Evolutionary conservation across 2,888 invertebrate species (phyloP), one percentile per base, ranked within the genome.

Genomic region (Homarus gammarus): DNA sequence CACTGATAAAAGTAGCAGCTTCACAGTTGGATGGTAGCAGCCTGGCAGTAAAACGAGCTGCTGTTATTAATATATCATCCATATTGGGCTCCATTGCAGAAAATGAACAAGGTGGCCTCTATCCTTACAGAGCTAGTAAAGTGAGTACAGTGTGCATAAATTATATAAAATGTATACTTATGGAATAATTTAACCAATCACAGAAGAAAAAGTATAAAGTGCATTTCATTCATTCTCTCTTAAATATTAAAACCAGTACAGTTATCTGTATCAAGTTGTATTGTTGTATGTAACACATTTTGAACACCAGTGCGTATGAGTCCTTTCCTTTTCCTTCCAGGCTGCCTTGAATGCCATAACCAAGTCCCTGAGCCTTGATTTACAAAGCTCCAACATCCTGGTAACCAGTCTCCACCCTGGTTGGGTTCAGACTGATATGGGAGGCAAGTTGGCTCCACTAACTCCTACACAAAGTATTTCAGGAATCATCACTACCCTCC

Each of bases 371-470:
- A 96, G 97, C 93, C 93, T 96, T 8, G 98, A 98, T 94, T 94
- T 98, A 91, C 96, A 96, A 93, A 95, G 95, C 64, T 95, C 96
- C 92, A 95, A 96, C 73, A 97, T 98, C 92, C 93, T 98, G 31
- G 97, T 96, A 0, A 95, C 96, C 0, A 95, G 93, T 95, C 86
- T 98, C 90, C 98, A 98, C 94, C 98, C 98, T 0, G 98, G 98
- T 1, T 98, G 98, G 98, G 97, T 98, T 10, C 96, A 96, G 93
- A 98, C 98, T 0, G 96, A 96, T 92, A 96, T 98, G 97, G 98
- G 98, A 5, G 98, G 98, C 5, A 94, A 95, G 64, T 96, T 95
- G 92, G 98, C 98, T 0, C 96, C 96, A 0, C 94, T 98, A 51
- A 96, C 96, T 83, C 94, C 97, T 0, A 95, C 96, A 38, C 95